A percentile compares a stretch with the other conserved stretches of the same genome.
These are phyloP conservation scores for Temnopleurus reevesii DNA, from an alignment of 53 echinoderm and acorn worm genomes.

Conservation along the genomic window DNA sequence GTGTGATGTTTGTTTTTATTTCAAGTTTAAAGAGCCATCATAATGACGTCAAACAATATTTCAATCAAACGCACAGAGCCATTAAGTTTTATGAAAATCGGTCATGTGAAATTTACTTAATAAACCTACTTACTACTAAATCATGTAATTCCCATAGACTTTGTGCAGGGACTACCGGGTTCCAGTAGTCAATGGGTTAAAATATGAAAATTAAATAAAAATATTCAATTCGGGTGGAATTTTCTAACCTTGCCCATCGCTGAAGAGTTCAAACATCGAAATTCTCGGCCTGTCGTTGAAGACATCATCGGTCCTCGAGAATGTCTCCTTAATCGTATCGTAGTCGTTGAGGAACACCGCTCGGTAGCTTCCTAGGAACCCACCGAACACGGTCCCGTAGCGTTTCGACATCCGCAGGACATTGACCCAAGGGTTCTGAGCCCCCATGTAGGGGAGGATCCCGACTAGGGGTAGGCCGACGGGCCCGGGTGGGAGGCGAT, in stretches of 20 bases:
- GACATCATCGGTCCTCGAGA: slow-evolving; percentile 51
- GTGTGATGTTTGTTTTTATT: no score
- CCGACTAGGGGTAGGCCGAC: slow-evolving; percentile 63
- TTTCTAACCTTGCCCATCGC: background rate
- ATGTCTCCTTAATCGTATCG: slow-evolving; percentile 60
- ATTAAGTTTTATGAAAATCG: no score
- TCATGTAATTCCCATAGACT: no score
- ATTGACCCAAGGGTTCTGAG: slow-evolving; percentile 13
- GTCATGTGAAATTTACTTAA: no score
- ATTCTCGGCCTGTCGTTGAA: slow-evolving; percentile 63
- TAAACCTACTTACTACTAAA: no score
- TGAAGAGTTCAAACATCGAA: slow-evolving; percentile 40
- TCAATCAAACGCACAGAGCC: no score
- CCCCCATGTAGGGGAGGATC: slow-evolving; percentile 59
- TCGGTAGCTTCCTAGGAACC: slow-evolving; percentile 40
- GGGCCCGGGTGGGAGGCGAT: slow-evolving; percentile 64
- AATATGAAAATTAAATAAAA: no score
- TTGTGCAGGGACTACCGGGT: no score
- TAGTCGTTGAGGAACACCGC: slow-evolving; percentile 65
- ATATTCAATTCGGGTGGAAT: no score
- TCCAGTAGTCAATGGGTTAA: no score
- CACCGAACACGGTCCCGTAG: slow-evolving; percentile 58
- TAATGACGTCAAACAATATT: no score
- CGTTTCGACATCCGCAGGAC: slow-evolving; percentile 25
- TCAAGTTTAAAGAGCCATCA: no score